Conservation (phyloP, 2,113 vertebrate species). For the Todiramphus chloris region DNA sequence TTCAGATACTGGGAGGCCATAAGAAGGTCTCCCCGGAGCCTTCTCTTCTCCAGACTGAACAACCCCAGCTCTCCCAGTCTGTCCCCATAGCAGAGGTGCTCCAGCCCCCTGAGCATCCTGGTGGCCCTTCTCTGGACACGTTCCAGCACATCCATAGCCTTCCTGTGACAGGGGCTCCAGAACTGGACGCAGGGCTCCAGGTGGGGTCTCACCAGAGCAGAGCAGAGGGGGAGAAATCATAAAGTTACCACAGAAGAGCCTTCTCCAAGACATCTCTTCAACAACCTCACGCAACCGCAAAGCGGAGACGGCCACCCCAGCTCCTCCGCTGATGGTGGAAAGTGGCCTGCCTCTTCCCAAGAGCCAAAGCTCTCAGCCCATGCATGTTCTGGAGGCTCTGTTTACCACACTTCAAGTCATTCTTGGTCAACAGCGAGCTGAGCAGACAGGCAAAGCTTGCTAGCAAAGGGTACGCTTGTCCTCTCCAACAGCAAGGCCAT, state of each 20-base stretch:
- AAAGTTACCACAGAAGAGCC: background rate
- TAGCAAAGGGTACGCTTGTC: background rate
- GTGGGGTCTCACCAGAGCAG: too few relatives aligned
- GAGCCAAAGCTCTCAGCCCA: background rate
- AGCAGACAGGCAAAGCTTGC: background rate
- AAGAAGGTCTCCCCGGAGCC: too few relatives aligned
- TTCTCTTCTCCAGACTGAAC: too few relatives aligned
- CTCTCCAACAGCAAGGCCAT: background rate
- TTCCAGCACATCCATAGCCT: too few relatives aligned
- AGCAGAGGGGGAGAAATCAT: too few relatives aligned
- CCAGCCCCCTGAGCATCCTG: too few relatives aligned
- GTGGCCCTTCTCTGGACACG: too few relatives aligned
- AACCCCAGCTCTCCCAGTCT: too few relatives aligned
- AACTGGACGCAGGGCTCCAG: too few relatives aligned
- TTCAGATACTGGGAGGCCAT: too few relatives aligned
- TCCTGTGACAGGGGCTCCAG: too few relatives aligned
- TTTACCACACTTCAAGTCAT: background rate
- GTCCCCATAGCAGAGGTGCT: too few relatives aligned
- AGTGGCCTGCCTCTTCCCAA: background rate
- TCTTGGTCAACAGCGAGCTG: background rate
- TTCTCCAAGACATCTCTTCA: background rate
- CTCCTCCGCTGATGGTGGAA: background rate
- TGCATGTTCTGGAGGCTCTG: background rate
- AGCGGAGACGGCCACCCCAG: background rate
- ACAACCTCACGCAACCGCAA: background rate